These are phyloP conservation scores for Amphiduros pacificus DNA, from an alignment of 2,888 invertebrate genomes.

Conservation along the genomic window DNA sequence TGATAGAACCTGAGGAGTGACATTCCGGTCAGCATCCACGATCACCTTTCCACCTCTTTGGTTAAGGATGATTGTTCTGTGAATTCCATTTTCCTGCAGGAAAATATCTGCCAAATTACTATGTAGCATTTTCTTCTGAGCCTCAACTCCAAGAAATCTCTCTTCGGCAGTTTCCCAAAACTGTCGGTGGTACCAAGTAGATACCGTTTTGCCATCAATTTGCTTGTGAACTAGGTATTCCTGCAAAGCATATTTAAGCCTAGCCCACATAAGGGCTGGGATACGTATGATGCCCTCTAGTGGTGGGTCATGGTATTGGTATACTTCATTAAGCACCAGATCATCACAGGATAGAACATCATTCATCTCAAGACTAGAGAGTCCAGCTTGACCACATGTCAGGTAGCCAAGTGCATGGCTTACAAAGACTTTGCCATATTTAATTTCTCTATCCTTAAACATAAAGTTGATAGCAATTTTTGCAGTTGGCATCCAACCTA, in stretches of 20 bases:
- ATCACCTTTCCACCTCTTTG: constrained; percentile 23
- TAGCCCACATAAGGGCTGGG: constrained; percentile 39
- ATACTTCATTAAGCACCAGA: constrained; percentile 33
- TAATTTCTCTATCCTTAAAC: constrained; percentile 25
- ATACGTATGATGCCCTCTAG: constrained; percentile 28
- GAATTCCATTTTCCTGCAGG: constrained; percentile 17
- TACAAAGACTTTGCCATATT: constrained; percentile 28
- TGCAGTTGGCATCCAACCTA: constrained; percentile 7
- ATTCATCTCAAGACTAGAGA: constrained; percentile 29
- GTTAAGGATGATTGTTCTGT: constrained; percentile 20
- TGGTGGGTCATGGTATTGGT: constrained; percentile 35
- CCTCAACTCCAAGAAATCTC: constrained; percentile 19
- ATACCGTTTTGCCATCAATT: constrained; percentile 39
- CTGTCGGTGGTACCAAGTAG: constrained; percentile 43
- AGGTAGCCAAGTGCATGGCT: constrained; percentile 28
- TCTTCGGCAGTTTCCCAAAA: constrained; percentile 37
- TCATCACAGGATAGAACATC: constrained; percentile 33
- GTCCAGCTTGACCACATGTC: constrained; percentile 28
- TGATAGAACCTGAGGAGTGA: constrained; percentile 18
- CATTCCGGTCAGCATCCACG: constrained; percentile 24
- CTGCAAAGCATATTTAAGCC: constrained; percentile 34
- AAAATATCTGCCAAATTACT: constrained; percentile 23
- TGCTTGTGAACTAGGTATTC: constrained; percentile 37
- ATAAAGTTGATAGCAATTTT: constrained; percentile 25
- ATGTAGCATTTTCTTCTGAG: constrained; percentile 8